Base-by-base conservation (phyloP, 2,113 vertebrate genomes). In the Phalacrocorax carbo region DNA sequence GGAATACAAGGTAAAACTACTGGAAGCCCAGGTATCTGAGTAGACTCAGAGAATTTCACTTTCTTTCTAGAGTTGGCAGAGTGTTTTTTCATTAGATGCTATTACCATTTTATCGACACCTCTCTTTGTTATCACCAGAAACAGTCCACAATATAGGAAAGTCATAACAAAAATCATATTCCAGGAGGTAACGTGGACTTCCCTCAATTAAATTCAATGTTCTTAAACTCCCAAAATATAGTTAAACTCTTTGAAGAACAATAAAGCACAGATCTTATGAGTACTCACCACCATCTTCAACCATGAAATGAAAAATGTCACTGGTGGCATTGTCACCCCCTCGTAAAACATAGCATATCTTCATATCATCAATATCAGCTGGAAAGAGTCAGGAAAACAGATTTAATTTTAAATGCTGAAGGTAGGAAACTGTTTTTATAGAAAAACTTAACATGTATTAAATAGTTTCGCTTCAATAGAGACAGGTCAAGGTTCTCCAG, bases 341-440 rank as follows among this genome's bases (percentile, higher is more conserved):
- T 86, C 98, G 96, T 97, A 99, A 96, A 85, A 99, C 97, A 34
- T 99, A 99, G 96, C 98, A 99, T 98, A 99, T 98, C 96, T 99
- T 99, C 98, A 99, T 98, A 84, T 99, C 99, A 83, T 99, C 97
- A 9, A 99, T 98, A 96, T 99, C 99, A 93, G 98, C 99, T 99
- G 97, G 30, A 97, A 98, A 86, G 87, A 96, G 36, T 26, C 22
- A 85, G 5, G 44, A 80, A 76, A 96, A 94, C 1, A 90, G 14
- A 72, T 30, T 78, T 82, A 38, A 57, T 65, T 94, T 92, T 51
- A 88, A 81, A 90, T 32, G 18, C 23, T 69, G 34, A 88, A 86
- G 7, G 26, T 40, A 72, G n/a, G 23, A 80, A 94, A 70, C 1
- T 55, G 17, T 3, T 55, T 54, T 44, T 70, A n/a, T 15, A 68